Percentiles rank a stretch among this genome's conserved stretches.
Evolutionary conservation across 2,888 invertebrate species (phyloP).

Genomic region (Erebia aethiops): DNA sequence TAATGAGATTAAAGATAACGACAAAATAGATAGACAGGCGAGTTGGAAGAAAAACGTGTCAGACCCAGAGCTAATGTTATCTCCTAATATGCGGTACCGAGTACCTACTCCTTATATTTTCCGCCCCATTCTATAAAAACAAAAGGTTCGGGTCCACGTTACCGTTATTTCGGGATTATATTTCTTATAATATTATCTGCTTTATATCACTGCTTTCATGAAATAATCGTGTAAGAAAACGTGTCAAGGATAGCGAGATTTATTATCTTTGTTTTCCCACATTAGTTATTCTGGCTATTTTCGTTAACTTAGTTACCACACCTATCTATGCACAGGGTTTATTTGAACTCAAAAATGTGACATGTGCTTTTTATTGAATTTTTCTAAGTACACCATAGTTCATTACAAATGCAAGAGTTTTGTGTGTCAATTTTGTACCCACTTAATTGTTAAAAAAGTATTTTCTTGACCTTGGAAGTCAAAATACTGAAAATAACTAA

Average conservation of each 20-base stretch:
- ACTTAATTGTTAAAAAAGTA: background rate
- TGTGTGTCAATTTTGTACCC: too few relatives aligned
- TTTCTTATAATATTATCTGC: background rate
- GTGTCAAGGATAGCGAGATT: slow-evolving; percentile 15
- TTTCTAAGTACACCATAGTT: too few relatives aligned
- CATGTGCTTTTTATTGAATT: too few relatives aligned
- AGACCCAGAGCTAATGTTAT: slow-evolving; percentile 8
- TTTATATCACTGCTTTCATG: background rate
- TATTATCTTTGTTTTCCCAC: background rate
- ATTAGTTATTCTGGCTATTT: background rate
- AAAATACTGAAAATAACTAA: too few relatives aligned
- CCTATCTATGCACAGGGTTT: too few relatives aligned
- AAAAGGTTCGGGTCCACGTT: slow-evolving; percentile 9
- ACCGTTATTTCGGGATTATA: slow-evolving; percentile 5
- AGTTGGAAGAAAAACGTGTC: slow-evolving; percentile 18
- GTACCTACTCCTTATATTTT: slow-evolving; percentile 1
- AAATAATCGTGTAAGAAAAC: slow-evolving; percentile 12
- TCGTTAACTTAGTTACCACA: background rate
- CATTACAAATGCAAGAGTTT: too few relatives aligned
- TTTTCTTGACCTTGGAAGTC: background rate
- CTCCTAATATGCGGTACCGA: slow-evolving; percentile 4
- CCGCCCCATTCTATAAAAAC: slow-evolving; percentile 9
- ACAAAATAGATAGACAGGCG: slow-evolving; percentile 14
- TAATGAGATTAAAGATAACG: slow-evolving; percentile 20
- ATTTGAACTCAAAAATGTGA: too few relatives aligned